phyloP scores from a whole-genome alignment of 1,140 invertebrate genomes.

The Coelopa frigida region DNA sequence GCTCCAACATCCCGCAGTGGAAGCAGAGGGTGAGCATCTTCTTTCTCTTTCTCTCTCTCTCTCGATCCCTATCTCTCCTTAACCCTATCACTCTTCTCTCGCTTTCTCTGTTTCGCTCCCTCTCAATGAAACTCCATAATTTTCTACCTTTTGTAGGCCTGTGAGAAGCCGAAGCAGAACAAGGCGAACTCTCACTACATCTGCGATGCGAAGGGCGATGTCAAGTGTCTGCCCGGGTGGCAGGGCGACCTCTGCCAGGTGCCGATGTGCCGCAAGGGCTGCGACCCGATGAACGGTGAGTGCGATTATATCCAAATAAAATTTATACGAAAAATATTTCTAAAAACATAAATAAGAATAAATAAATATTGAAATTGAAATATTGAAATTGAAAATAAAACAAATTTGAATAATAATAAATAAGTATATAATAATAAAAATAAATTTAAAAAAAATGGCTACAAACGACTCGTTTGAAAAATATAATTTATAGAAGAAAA shows the following conservation, averaged over 20 bases:
- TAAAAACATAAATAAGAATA: no score
- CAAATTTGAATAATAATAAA: no score
- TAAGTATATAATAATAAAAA: no score
- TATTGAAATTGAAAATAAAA: no score
- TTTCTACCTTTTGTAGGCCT: slow-evolving; percentile 55
- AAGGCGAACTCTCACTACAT: slow-evolving; percentile 87
- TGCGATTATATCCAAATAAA: no score
- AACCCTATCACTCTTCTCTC: background rate
- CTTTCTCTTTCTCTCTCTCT: background rate
- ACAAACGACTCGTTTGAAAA: no score
- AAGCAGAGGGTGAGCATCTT: slow-evolving; percentile 60
- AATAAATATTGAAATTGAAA: no score
- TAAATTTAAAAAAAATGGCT: no score
- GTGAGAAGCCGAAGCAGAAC: slow-evolving; percentile 73
- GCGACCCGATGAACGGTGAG: slow-evolving; percentile 71
- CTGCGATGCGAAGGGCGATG: slow-evolving; percentile 85
- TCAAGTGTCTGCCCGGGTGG: slow-evolving; percentile 84
- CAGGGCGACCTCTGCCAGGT: slow-evolving; percentile 87
- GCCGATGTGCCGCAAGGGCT: slow-evolving; percentile 82
- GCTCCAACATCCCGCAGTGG: slow-evolving; percentile 64
- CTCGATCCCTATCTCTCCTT: no score
- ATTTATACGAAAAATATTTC: no score
- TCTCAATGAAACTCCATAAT: background rate
- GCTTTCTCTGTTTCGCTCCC: background rate
- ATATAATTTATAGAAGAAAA: no score